A percentile compares a stretch with the other conserved stretches of the same genome.
Conservation (phyloP, 2,888 invertebrate genomes). For the Ornithoptera alexandrae region DNA sequence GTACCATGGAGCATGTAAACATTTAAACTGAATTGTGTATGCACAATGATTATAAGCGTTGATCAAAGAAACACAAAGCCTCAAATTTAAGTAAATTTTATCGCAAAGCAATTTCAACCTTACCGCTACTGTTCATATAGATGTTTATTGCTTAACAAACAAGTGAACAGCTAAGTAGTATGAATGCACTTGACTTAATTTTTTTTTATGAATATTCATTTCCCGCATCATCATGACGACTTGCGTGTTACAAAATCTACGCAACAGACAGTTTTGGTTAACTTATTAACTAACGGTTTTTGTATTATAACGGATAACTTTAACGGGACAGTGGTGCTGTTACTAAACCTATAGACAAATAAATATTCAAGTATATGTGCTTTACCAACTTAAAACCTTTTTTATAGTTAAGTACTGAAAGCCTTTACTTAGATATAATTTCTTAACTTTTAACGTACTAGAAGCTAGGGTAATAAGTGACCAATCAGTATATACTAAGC, state of each 20-base stretch:
- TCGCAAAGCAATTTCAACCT: background rate
- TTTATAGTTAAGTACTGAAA: too few relatives aligned
- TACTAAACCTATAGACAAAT: too few relatives aligned
- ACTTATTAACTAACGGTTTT: slow-evolving; percentile 3
- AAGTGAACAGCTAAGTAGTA: background rate
- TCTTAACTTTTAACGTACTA: too few relatives aligned
- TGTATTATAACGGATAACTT: slow-evolving; percentile 7
- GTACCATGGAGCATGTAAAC: background rate
- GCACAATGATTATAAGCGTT: background rate
- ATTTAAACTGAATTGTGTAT: slow-evolving; percentile 2
- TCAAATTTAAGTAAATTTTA: background rate
- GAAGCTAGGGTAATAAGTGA: too few relatives aligned
- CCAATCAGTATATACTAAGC: too few relatives aligned
- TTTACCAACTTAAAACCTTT: too few relatives aligned
- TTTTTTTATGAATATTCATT: slow-evolving; percentile 18
- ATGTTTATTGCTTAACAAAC: background rate
- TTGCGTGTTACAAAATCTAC: slow-evolving; percentile 14
- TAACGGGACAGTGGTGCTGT: background rate
- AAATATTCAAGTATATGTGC: too few relatives aligned
- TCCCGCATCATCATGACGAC: slow-evolving; percentile 1
- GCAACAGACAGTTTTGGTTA: slow-evolving; percentile 9
- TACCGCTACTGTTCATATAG: background rate
- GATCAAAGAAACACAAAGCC: background rate
- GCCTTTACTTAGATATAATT: too few relatives aligned
- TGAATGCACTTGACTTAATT: slow-evolving; percentile 9